Base-by-base conservation (phyloP, 2,797 vertebrate genomes). In the Sardinella longiceps region DNA sequence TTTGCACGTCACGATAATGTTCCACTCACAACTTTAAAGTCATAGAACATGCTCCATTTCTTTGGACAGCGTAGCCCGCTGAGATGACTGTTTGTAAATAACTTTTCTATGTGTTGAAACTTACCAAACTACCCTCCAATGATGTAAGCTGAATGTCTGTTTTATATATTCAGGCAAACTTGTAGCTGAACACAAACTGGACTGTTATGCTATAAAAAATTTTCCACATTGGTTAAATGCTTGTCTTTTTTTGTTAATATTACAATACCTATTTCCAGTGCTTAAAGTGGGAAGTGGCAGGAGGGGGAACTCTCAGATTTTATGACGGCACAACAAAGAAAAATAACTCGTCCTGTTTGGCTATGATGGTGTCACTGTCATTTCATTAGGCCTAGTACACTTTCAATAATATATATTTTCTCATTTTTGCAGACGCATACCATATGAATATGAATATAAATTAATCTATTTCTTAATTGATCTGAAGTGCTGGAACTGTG, bases 181-280 rank as follows among this genome's bases (percentile, higher is more conserved):
- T 85, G 90, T 92, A 91, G 92, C 91, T 94, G 91, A 90, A 90
- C 94, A 93, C 91, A 91, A 94, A 93, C 91, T 93, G 92, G 93
- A 94, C 94, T 94, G 94, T 95, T 94, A 94, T 92, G 89, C 93
- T 94, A 81, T 91, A 87, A 91, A 90, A 74, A 77, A n/a, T 43
- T 77, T 77, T 77, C 70, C 70, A 77, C 70, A 43, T 77, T 77
- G 70, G 70, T 77, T 77, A 77, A 77, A 37, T 77, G 37, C 39
- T 77, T 77, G 70, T 77, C 70, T 77, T 77, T 39, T 74, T 20
- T 43, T 77, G n/a, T n/a, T n/a, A n/a, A n/a, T n/a, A n/a, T n/a
- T n/a, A n/a, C n/a, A n/a, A n/a, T n/a, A n/a, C n/a, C n/a, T n/a
- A n/a, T n/a, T n/a, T n/a, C n/a, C n/a, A n/a, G n/a, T n/a, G n/a